Percentiles rank a stretch among this genome's conserved stretches.
Evolutionary conservation across 2,888 invertebrate species (phyloP).

Genomic region (Amphipyra tragopoginis): DNA sequence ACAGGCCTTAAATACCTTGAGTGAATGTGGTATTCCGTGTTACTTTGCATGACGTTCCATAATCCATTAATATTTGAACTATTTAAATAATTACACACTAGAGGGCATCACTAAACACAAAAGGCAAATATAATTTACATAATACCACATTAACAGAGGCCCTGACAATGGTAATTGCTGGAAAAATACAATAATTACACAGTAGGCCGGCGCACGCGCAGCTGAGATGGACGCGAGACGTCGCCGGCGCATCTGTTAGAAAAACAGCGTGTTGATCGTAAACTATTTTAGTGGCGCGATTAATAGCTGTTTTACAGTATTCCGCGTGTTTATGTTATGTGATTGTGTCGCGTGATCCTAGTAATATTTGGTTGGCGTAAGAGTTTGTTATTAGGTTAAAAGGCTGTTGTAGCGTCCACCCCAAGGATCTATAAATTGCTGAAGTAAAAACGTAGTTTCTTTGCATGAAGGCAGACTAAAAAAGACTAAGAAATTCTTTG

Average conservation of each 20-base stretch:
- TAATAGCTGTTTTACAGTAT: conserved; percentile 15
- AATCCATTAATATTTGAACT: no score
- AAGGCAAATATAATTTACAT: conserved; percentile 29
- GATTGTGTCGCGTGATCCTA: no score
- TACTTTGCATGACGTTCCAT: no score
- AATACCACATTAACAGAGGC: conserved; percentile 25
- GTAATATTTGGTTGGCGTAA: no score
- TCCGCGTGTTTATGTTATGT: conserved; percentile 10
- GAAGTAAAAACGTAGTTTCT: no score
- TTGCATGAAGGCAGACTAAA: no score
- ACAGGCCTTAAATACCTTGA: no score
- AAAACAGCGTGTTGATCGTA: background rate
- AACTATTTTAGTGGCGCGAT: conserved; percentile 22
- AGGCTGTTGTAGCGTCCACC: no score
- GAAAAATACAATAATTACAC: conserved; percentile 54
- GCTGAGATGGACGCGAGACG: conserved; percentile 21
- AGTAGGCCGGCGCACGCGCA: conserved; percentile 10
- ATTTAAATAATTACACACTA: background rate
- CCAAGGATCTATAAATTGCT: no score
- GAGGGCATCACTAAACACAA: conserved; percentile 7
- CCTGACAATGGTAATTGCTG: conserved; percentile 51
- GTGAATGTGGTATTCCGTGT: no score
- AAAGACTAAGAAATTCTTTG: no score
- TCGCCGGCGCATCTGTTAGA: conserved; percentile 5
- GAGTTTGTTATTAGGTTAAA: no score